These are phyloP conservation scores for Crossocerus cetratus DNA, from an alignment of 2,888 invertebrate species.

Conservation along the genomic window DNA sequence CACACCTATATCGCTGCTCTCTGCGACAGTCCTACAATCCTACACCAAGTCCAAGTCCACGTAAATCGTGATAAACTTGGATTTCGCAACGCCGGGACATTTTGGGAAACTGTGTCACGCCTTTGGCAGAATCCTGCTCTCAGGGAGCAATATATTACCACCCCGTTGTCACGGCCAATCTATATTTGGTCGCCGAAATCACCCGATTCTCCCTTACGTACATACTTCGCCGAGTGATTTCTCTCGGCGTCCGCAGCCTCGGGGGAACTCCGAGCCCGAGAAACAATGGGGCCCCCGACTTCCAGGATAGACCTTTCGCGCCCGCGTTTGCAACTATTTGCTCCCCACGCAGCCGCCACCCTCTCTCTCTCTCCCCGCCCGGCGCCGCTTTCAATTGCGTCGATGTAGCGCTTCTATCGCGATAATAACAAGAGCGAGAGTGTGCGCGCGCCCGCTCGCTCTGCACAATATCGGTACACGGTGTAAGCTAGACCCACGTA, in stretches of 20 bases:
- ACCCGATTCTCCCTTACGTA: conserved; percentile 44
- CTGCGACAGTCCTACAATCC: too few relatives aligned
- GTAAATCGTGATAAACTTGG: too few relatives aligned
- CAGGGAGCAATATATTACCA: conserved; percentile 16
- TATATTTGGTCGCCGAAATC: conserved; percentile 49
- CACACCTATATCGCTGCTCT: too few relatives aligned
- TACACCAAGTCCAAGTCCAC: too few relatives aligned
- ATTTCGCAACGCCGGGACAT: too few relatives aligned
- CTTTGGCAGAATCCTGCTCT: too few relatives aligned
- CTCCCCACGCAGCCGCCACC: conserved; percentile 55
- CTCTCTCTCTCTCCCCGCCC: conserved; percentile 16
- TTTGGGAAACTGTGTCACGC: too few relatives aligned
- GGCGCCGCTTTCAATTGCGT: conserved; percentile 24
- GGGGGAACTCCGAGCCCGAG: conserved; percentile 53
- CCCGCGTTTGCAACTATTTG: conserved; percentile 67
- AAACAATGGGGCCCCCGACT: conserved; percentile 66
- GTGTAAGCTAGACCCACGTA: too few relatives aligned
- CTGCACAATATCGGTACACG: conserved; percentile 49
- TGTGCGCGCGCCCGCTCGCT: not conserved
- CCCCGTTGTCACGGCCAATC: conserved; percentile 18
- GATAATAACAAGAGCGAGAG: too few relatives aligned
- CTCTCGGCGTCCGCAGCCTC: conserved; percentile 36
- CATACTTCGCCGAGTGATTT: conserved; percentile 49
- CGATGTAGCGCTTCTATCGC: conserved; percentile 2
- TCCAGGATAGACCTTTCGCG: conserved; percentile 67